Percentiles rank a stretch among this genome's conserved stretches.
These are phyloP conservation scores for Eidolon dupreanum DNA, from an alignment of 2,797 vertebrate species.

Conservation along the genomic window DNA sequence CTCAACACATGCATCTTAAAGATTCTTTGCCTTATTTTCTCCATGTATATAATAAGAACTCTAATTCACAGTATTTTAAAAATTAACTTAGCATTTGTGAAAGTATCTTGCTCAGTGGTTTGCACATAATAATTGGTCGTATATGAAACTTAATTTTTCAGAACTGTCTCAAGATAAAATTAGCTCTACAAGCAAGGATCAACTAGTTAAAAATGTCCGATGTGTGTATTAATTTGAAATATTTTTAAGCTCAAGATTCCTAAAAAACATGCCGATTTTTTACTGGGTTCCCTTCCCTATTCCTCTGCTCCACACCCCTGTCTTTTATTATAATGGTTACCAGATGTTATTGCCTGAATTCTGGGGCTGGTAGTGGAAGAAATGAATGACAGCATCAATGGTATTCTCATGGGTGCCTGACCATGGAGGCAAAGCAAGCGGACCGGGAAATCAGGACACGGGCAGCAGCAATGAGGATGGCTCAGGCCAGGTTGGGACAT, in stretches of 20 bases:
- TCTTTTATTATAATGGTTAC: background rate
- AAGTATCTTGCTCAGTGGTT: background rate
- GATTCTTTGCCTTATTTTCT: background rate
- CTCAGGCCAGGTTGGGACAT: background rate
- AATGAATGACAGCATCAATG: background rate
- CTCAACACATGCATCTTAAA: background rate
- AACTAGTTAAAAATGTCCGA: background rate
- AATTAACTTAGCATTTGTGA: background rate
- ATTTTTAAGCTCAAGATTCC: background rate
- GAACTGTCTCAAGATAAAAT: background rate
- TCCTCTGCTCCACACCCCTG: background rate
- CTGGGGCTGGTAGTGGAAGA: background rate
- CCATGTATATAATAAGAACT: background rate
- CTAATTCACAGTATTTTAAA: background rate
- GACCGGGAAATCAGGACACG: background rate
- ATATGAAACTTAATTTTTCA: constrained; percentile 24
- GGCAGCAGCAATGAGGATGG: background rate
- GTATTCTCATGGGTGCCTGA: background rate
- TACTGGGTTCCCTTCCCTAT: rapidly evolving
- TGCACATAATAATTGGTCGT: background rate
- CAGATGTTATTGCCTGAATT: background rate
- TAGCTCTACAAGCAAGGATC: background rate
- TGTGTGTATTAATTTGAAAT: background rate
- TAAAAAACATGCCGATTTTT: background rate
- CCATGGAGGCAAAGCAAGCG: background rate